These are phyloP conservation scores for Meandrusa payeni DNA, from an alignment of 2,888 invertebrate genomes.

Conservation along the genomic window DNA sequence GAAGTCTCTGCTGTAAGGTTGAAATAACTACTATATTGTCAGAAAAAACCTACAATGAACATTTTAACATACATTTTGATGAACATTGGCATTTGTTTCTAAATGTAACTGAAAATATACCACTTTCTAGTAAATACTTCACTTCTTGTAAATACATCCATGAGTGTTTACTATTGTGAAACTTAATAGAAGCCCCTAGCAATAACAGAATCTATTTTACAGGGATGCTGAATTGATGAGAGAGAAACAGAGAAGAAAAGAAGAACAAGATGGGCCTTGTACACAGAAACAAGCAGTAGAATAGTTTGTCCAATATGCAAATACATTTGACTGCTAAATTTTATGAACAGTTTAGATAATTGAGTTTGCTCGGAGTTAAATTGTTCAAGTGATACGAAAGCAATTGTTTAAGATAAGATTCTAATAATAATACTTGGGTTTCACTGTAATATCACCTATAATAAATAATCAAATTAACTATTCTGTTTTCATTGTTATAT, in stretches of 20 bases:
- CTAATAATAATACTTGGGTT: conserved; percentile 9
- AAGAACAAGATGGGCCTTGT: conserved; percentile 62
- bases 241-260: conserved; percentile 91
- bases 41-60: too few species aligned
- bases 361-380: conserved; percentile 48
- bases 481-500: conserved; percentile 48
- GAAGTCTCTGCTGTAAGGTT: too few species aligned
- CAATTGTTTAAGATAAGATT: conserved; percentile 41
- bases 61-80: too few species aligned
- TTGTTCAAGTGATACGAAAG: conserved; percentile 54
- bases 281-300: conserved; percentile 60
- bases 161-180: too few species aligned
- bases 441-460: conserved; percentile 15
- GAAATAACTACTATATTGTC: too few species aligned
- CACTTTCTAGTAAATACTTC: too few species aligned
- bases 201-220: conserved; percentile 42
- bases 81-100: too few species aligned
- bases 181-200: too few species aligned
- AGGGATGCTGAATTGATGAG: conserved; percentile 95
- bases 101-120: too few species aligned
- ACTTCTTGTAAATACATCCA: too few species aligned
- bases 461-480: conserved; percentile 38
- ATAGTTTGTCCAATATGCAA: conserved; percentile 36
- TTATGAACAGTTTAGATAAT: conserved; percentile 46
- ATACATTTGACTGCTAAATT: conserved; percentile 39